Evolutionary conservation across 2,113 vertebrate species (phyloP).

Genomic region (Daboia siamensis): DNA sequence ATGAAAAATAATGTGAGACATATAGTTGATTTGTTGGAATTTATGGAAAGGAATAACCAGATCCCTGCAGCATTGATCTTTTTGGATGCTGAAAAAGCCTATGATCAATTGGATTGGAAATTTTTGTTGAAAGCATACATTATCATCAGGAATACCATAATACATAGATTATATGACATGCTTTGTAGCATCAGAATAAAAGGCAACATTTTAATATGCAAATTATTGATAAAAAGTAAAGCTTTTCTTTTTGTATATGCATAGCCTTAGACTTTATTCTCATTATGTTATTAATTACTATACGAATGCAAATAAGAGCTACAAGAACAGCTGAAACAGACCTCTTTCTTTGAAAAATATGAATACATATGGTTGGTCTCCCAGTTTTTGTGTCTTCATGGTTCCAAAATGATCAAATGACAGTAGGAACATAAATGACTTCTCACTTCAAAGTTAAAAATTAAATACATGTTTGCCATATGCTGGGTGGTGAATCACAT

Average conservation of each 20-base stretch:
- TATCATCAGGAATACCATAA: not conserved
- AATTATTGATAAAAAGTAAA: not conserved
- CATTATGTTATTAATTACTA: not conserved
- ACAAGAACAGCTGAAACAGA: not conserved
- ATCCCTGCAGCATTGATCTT: too few species aligned
- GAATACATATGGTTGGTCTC: not conserved
- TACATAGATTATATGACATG: not conserved
- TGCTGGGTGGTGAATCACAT: not conserved
- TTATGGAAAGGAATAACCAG: too few species aligned
- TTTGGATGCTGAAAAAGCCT: too few species aligned
- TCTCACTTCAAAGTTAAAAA: not conserved
- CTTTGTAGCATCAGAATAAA: not conserved
- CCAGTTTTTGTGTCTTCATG: not conserved
- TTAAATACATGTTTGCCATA: not conserved
- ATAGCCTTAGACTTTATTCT: not conserved
- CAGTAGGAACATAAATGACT: not conserved
- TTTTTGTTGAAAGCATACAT: not conserved
- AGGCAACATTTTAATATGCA: not conserved
- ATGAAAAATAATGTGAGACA: too few species aligned
- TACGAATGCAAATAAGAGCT: not conserved
- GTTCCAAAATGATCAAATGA: not conserved
- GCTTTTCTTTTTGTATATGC: not conserved
- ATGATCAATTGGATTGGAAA: too few species aligned
- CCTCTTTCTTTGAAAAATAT: not conserved
- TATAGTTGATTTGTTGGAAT: too few species aligned